Percentiles rank a stretch among this genome's conserved stretches.
Conservation (phyloP, 2,113 vertebrate species). For the Phyllostomus hastatus region DNA sequence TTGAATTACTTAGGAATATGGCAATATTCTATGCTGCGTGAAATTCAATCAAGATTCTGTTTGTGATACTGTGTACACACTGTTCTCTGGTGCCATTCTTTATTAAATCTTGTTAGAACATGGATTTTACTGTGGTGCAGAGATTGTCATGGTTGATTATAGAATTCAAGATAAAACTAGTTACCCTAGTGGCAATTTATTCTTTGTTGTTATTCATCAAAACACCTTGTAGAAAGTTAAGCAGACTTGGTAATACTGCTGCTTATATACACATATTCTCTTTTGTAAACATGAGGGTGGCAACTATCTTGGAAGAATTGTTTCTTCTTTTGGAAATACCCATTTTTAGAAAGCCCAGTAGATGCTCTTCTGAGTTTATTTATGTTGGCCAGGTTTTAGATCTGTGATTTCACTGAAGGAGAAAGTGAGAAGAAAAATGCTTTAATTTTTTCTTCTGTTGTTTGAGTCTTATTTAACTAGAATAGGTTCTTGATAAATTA, state of each 20-base stretch:
- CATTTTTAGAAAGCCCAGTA: neutral
- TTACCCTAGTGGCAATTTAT: neutral
- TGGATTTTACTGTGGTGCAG: conserved; percentile 5
- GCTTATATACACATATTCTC: neutral
- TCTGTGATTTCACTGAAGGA: neutral
- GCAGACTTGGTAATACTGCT: neutral
- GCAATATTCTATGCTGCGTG: neutral
- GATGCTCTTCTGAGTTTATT: neutral
- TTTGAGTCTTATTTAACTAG: neutral
- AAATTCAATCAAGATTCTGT: conserved; percentile 69
- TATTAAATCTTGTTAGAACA: conserved; percentile 61
- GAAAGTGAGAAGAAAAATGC: neutral
- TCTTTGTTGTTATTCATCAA: conserved; percentile 11
- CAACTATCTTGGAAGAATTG: neutral
- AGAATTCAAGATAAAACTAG: conserved; percentile 30
- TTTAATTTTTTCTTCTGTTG: neutral
- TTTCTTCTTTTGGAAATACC: neutral
- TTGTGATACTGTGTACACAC: conserved; percentile 61
- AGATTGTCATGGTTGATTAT: conserved; percentile 9
- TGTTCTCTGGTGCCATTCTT: conserved; percentile 57
- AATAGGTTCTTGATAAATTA: neutral
- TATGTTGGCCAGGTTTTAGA: neutral
- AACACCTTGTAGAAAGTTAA: conserved; percentile 4
- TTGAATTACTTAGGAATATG: conserved; percentile 60
- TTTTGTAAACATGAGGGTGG: neutral